Base-by-base conservation (phyloP, 2,113 vertebrate genomes). In the Sebastes schlegelii region DNA sequence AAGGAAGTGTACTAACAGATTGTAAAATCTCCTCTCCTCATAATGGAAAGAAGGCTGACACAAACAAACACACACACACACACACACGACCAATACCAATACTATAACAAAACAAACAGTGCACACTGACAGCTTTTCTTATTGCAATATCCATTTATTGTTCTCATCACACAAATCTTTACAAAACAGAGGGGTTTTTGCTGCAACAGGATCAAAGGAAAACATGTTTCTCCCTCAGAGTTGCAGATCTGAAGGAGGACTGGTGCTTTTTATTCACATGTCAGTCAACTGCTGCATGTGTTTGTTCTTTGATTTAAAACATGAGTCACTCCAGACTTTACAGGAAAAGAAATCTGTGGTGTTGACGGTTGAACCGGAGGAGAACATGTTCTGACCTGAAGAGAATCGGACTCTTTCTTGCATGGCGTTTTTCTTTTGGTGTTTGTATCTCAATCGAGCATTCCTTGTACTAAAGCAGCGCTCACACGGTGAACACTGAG, bases 141-240 rank as follows among this genome's bases (percentile, higher is more conserved):
- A 93, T 92, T 93, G 90, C 91, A 93, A 91, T 90, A 91, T 90
- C 88, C 87, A 91, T 93, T 95, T 94, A 95, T 93, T 95, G 90
- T 94, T 94, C 80, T 93, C 84, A 77, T 94, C 80, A 86, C 93
- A 95, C 91, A 94, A 69, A 90, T 92, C 72, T 88, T 91, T 93
- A 95, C 92, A 94, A 93, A 95, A 94, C n/a, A 85, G 77, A 86
- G 69, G 87, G 79, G 88, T 93, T 34, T 34, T 34, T 77, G 68
- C 84, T 86, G 90, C 81, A 82, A 75, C 83, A 69, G 72, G 86
- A 91, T 91, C 89, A 89, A 91, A 92, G 89, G 85, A 88, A 34
- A 89, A 77, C 42, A 51, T 82, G 62, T 82, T 77, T 74, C 60
- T 84, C 81, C 85, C 85, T 77, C 75, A 63, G 80, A 90, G 87